These are phyloP conservation scores for Tyto alba DNA, from an alignment of 2,113 vertebrate species.

Conservation along the genomic window DNA sequence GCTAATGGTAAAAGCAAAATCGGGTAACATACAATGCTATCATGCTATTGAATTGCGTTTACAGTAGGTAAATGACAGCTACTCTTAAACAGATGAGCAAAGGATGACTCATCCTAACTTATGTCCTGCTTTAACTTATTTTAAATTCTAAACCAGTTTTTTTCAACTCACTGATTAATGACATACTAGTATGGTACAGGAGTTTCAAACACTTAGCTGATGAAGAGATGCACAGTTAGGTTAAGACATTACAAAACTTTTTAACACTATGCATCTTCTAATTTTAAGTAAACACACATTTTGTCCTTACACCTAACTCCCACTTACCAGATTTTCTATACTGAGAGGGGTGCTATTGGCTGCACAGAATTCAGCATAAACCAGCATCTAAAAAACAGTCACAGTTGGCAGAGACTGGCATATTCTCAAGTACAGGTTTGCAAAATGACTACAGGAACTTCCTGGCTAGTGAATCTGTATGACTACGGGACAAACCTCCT, in stretches of 20 bases:
- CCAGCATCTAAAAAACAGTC: background rate
- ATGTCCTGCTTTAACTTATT: conserved; percentile 17
- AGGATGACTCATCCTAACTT: conserved; percentile 42
- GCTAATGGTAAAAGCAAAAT: background rate
- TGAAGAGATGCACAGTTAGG: conserved; percentile 39
- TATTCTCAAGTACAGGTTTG: conserved; percentile 9
- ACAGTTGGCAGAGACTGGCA: background rate
- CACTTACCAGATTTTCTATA: conserved; percentile 60
- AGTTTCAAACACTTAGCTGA: conserved; percentile 24
- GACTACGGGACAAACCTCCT: background rate
- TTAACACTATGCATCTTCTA: conserved; percentile 44
- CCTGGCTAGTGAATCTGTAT: background rate
- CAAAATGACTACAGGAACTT: background rate
- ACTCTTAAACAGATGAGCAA: conserved; percentile 31
- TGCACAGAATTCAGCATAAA: conserved; percentile 12
- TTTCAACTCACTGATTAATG: conserved; percentile 21
- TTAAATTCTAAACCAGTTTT: background rate
- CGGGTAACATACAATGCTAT: background rate
- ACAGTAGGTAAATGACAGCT: background rate
- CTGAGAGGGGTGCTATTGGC: conserved; percentile 1
- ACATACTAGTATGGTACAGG: background rate
- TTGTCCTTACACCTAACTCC: conserved; percentile 63
- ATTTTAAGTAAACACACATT: conserved; percentile 59
- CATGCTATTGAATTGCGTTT: background rate
- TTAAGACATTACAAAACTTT: conserved; percentile 30